Base-by-base conservation (phyloP, 2,888 invertebrate genomes). In the Crematogaster levior region DNA sequence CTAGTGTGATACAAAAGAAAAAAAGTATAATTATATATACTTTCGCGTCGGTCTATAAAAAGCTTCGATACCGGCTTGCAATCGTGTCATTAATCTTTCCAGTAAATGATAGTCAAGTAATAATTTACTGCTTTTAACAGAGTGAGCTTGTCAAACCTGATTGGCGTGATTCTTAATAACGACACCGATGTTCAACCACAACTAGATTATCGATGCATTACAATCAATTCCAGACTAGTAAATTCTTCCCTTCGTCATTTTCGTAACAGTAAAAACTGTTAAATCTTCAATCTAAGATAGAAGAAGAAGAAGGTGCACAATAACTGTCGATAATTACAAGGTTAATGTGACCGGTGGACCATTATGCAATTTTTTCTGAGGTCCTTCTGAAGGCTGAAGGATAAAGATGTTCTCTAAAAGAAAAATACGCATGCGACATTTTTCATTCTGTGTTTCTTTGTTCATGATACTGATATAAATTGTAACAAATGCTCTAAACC, bases 241-340 rank as follows among this genome's bases (percentile, higher is more conserved):
- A 85, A 82, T 81, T 72, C 46, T 37, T 30, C 18, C 61, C 82
- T 82, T 66, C 74, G 65, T 60, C 46, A 74, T 43, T 27, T 48
- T 43, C 24, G 51, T 46, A 53, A 7, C 21, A 73, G 10, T 60
- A 46, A 48, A 46, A 65, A 74, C 68, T 80, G 84, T 85, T 82
- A 82, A 85, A 84, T 72, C 83, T 46, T 51, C 60, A 40, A 27
- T 21, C 27, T 65, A 30, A 27, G 18, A 53, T n/a, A 24, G 24
- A 37, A 40, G 56, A 37, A 27, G 10, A 43, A 43, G 46, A 43
- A 77, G 63, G 27, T 56, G 61, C 56, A 51, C 58, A 75, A 84
- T 86, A 87, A 88, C 66, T 58, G 68, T 82, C 60, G 37, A 82
- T 81, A 81, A 80, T 83, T 74, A 24, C 40, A 43, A 73, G 65